Evolutionary conservation across 2,888 invertebrate species (phyloP).

Genomic region (Athrips mouffetella): DNA sequence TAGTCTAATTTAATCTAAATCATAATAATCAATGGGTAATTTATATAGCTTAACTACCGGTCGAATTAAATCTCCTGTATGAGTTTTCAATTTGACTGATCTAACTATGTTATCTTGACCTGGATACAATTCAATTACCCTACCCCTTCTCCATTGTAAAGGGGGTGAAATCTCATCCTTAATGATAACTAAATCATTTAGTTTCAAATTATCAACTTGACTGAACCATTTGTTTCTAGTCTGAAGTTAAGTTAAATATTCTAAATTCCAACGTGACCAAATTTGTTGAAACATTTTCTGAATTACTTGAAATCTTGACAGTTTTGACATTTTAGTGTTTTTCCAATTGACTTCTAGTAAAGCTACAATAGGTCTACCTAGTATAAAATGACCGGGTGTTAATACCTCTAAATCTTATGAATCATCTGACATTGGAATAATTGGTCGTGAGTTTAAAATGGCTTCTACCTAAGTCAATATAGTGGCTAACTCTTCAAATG

Average conservation of each 20-base stretch:
- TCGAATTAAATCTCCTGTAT: background rate
- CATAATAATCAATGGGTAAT: background rate
- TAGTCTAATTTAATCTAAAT: background rate
- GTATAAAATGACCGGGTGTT: constrained; percentile 20
- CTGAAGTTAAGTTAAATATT: constrained; percentile 1
- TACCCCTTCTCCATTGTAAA: background rate
- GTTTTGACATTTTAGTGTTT: background rate
- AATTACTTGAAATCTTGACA: background rate
- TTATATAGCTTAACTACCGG: background rate
- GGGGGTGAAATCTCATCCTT: background rate
- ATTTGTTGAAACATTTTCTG: background rate
- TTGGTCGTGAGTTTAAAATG: constrained; percentile 18
- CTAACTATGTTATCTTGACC: background rate
- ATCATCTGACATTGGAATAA: constrained; percentile 28
- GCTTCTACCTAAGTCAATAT: constrained; percentile 12
- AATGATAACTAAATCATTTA: constrained; percentile 5
- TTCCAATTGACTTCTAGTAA: background rate
- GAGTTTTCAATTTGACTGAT: background rate
- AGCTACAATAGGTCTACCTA: constrained; percentile 18
- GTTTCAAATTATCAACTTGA: background rate
- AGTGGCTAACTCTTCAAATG: constrained; percentile 13
- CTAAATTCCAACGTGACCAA: constrained; percentile 1
- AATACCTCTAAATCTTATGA: constrained; percentile 27
- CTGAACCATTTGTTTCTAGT: background rate
- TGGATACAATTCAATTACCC: background rate